Evolutionary conservation across 2,888 invertebrate species (phyloP).

Genomic region (Trypoxylon attenuatum): DNA sequence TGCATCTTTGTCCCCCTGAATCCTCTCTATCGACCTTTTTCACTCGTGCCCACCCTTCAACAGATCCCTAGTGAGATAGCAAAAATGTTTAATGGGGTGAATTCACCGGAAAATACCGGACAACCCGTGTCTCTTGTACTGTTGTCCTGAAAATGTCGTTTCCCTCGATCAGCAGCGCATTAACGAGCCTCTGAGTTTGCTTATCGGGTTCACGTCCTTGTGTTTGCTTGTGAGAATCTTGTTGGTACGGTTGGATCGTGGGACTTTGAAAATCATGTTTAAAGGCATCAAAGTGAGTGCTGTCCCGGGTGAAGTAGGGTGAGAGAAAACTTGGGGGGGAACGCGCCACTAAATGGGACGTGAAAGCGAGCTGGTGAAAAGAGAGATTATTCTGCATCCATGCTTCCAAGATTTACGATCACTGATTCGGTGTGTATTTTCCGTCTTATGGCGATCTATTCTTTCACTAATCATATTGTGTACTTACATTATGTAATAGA

Average conservation of each 20-base stretch:
- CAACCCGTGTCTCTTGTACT: conserved; percentile 60
- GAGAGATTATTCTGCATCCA: conserved; percentile 40
- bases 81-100: conserved; percentile 74
- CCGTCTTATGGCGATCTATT: no score
- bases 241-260: no score
- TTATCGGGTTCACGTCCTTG: conserved; percentile 47
- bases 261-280: no score
- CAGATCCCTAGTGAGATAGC: conserved; percentile 70
- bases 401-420: conserved; percentile 7
- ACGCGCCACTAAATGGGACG: conserved; percentile 37
- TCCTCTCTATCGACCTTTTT: not conserved
- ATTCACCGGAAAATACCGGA: conserved; percentile 72
- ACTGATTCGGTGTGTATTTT: no score
- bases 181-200: conserved; percentile 55
- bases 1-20: not conserved
- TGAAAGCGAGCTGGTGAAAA: conserved; percentile 21
- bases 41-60: conserved; percentile 50
- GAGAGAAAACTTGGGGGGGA: no score
- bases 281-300: no score
- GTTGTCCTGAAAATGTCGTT: conserved; percentile 62
- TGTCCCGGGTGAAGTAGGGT: no score
- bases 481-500: no score
- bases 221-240: no score
- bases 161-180: conserved; percentile 68
- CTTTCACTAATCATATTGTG: no score